A percentile compares a stretch with the other conserved stretches of the same genome.
Evolutionary conservation across 1,140 invertebrate species (phyloP).

Genomic region (Brachionus calyciflorus): DNA sequence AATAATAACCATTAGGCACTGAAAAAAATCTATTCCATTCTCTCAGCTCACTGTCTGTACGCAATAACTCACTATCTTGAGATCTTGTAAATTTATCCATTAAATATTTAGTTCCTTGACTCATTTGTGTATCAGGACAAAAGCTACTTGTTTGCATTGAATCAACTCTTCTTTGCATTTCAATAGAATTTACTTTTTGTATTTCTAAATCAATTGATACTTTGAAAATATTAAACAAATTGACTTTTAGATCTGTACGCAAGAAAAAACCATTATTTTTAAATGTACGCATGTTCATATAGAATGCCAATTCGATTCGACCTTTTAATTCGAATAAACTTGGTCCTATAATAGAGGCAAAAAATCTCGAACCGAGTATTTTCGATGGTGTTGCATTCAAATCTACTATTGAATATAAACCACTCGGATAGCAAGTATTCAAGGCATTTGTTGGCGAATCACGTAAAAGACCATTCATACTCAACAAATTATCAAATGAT

Average conservation of each 20-base stretch:
- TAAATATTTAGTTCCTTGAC: neutral
- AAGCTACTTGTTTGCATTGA: neutral
- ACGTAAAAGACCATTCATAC: neutral
- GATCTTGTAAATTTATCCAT: neutral
- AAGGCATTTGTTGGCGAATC: neutral
- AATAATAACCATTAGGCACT: neutral
- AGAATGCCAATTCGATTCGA: neutral
- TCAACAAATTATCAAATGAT: neutral
- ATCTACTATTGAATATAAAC: neutral
- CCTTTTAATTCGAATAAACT: neutral
- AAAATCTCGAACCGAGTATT: neutral
- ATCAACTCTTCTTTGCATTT: neutral
- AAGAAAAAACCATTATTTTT: neutral
- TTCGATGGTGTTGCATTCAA: neutral
- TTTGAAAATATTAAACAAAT: neutral
- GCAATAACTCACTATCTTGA: neutral
- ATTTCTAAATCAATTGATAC: constrained; percentile 5
- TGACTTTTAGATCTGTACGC: neutral
- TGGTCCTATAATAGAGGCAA: neutral
- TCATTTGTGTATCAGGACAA: neutral
- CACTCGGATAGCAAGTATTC: neutral
- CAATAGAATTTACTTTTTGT: neutral
- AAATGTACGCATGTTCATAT: neutral
- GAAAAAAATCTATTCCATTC: constrained; percentile 2
- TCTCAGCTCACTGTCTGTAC: neutral